Percentiles rank a stretch among this genome's conserved stretches.
These are phyloP conservation scores for Drosophila rubida DNA, from an alignment of 2,888 invertebrate genomes.

Conservation along the genomic window DNA sequence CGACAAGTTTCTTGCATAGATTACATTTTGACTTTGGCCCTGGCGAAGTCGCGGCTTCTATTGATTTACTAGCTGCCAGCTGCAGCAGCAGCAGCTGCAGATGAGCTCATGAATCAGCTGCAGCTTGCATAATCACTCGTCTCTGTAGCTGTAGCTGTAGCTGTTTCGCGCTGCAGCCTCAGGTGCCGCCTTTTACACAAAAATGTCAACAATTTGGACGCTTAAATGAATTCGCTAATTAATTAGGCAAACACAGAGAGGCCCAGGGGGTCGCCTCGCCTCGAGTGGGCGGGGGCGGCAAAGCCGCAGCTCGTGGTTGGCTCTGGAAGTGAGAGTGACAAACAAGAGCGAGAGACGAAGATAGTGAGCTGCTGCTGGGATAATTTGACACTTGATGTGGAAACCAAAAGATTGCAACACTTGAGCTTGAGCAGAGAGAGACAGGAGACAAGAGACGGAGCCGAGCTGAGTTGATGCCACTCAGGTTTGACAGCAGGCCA, in stretches of 20 bases:
- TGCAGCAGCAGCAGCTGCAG: slow-evolving; percentile 30
- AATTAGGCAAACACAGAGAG: slow-evolving; percentile 51
- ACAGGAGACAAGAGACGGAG: not conserved
- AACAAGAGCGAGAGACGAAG: not conserved
- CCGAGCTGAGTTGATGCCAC: slow-evolving; percentile 13
- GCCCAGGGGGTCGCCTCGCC: not conserved
- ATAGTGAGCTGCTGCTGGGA: slow-evolving; percentile 14
- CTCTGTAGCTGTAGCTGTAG: slow-evolving; percentile 12
- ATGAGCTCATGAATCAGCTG: slow-evolving; percentile 48
- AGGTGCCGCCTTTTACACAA: slow-evolving; percentile 25
- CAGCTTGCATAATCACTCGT: not conserved
- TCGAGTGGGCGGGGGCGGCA: slow-evolving; percentile 13
- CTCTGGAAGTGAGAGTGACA: slow-evolving; percentile 9
- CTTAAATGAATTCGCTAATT: slow-evolving; percentile 54
- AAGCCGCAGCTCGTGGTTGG: slow-evolving; percentile 24
- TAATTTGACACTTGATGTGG: slow-evolving; percentile 53
- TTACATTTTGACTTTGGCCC: slow-evolving; percentile 37
- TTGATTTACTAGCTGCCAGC: slow-evolving; percentile 34
- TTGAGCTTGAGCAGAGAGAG: slow-evolving; percentile 24
- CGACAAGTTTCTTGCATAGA: slow-evolving; percentile 44
- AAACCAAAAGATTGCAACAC: slow-evolving; percentile 60
- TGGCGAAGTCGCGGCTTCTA: slow-evolving; percentile 12
- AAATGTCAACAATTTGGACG: slow-evolving; percentile 46
- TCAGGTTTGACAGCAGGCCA: slow-evolving; percentile 31
- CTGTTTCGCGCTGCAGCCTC: slow-evolving; percentile 5